Evolutionary conservation across 1,140 invertebrate species (phyloP).

Genomic region (Saxidomus purpurata): DNA sequence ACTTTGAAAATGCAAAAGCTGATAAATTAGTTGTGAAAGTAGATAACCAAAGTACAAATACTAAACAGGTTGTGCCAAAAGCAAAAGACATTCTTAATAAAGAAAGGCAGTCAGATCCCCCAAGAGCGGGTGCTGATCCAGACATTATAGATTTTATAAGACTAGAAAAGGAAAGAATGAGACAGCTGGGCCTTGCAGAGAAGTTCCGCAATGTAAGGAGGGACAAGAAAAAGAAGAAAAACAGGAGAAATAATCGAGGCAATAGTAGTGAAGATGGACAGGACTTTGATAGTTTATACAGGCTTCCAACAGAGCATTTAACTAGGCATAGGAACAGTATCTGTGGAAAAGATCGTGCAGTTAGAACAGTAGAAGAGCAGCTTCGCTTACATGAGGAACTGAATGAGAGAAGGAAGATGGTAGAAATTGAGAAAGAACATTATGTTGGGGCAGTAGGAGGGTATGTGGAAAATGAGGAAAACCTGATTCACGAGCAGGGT

Average conservation of each 20-base stretch:
- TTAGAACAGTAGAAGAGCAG: conserved; percentile 58
- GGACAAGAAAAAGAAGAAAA: conserved; percentile 64
- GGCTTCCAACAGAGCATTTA: conserved; percentile 67
- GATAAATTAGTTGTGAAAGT: conserved; percentile 60
- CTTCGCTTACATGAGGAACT: conserved; percentile 60
- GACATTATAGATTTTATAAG: conserved; percentile 58
- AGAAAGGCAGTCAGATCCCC: conserved; percentile 40
- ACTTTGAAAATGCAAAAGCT: conserved; percentile 52
- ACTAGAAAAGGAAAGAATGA: conserved; percentile 56
- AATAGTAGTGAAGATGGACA: conserved; percentile 57
- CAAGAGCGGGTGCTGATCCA: conserved; percentile 10
- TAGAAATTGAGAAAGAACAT: conserved; percentile 63
- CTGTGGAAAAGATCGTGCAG: conserved; percentile 39
- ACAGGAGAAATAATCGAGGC: conserved; percentile 60
- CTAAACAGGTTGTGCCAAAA: conserved; percentile 41
- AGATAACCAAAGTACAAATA: conserved; percentile 25
- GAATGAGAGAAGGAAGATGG: conserved; percentile 60
- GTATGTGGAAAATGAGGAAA: conserved; percentile 51
- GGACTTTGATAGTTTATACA: conserved; percentile 66
- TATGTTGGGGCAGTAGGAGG: conserved; percentile 64
- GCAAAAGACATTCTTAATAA: conserved; percentile 56
- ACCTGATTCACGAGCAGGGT: conserved; percentile 1
- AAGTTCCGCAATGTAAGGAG: conserved; percentile 43
- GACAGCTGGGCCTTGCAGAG: conserved; percentile 18
- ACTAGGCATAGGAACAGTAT: conserved; percentile 55